A percentile compares a stretch with the other conserved stretches of the same genome.
These are phyloP conservation scores for Daphoenositta chrysoptera DNA, from an alignment of 2,113 vertebrate genomes.

Conservation along the genomic window DNA sequence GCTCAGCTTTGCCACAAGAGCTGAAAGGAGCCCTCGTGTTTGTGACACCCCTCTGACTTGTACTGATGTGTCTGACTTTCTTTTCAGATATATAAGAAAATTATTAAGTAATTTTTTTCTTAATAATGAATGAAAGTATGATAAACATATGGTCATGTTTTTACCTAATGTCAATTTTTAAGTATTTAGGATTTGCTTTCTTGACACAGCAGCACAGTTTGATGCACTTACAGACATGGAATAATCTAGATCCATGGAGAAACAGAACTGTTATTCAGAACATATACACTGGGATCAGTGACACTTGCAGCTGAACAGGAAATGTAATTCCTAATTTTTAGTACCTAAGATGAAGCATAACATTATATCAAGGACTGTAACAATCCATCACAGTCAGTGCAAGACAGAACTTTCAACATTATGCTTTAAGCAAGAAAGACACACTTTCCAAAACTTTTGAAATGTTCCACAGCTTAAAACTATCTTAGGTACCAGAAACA, in stretches of 20 bases:
- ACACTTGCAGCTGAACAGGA: background rate
- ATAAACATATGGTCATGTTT: background rate
- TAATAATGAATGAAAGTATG: background rate
- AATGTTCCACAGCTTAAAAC: background rate
- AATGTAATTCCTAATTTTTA: background rate
- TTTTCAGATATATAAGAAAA: background rate
- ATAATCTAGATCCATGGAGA: background rate
- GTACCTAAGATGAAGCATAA: background rate
- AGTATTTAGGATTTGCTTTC: background rate
- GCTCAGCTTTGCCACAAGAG: background rate
- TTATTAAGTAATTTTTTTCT: background rate
- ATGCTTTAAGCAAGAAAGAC: background rate
- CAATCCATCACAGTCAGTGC: background rate
- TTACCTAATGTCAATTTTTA: background rate
- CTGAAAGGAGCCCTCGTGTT: background rate
- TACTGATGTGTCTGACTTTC: background rate
- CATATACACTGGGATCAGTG: background rate
- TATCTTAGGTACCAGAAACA: background rate
- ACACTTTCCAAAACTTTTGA: background rate
- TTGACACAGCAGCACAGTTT: background rate
- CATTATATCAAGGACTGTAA: background rate
- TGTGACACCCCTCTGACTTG: background rate
- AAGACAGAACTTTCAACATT: background rate
- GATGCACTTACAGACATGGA: background rate
- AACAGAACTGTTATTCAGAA: background rate